phyloP scores from a whole-genome alignment of 2,888 invertebrate species.

The Tethea ocularis region DNA sequence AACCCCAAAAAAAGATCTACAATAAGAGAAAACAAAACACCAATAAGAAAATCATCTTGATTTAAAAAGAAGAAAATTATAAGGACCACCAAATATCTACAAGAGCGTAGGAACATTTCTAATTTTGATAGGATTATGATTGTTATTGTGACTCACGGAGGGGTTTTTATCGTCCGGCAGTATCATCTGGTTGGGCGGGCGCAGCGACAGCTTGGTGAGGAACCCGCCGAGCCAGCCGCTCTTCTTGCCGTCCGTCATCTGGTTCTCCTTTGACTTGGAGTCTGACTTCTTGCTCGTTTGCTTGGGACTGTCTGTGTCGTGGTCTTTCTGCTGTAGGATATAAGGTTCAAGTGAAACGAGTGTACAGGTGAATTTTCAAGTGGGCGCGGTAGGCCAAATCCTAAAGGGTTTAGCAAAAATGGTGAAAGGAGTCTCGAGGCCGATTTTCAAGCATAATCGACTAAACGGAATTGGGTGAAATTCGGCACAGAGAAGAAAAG shows the following conservation, averaged over 20 bases:
- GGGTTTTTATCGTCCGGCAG: slow-evolving; percentile 97
- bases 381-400: too few relatives aligned
- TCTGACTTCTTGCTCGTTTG: slow-evolving; percentile 29
- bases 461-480: too few relatives aligned
- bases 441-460: too few relatives aligned
- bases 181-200: slow-evolving; percentile 97
- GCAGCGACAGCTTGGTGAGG: slow-evolving; percentile 91
- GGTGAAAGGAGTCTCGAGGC: too few relatives aligned
- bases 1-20: neutral
- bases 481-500: too few relatives aligned
- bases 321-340: slow-evolving; percentile 72
- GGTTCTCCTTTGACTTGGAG: slow-evolving; percentile 28
- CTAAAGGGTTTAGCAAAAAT: too few relatives aligned
- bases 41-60: neutral
- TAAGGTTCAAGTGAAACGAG: neutral
- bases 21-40: neutral
- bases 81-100: slow-evolving; percentile 19
- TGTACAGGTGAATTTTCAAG: neutral
- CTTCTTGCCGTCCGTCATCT: slow-evolving; percentile 35
- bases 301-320: slow-evolving; percentile 86
- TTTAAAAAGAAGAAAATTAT: neutral
- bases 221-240: slow-evolving; percentile 94
- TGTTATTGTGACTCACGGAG: slow-evolving; percentile 84
- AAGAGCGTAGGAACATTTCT: slow-evolving; percentile 51
- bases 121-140: slow-evolving; percentile 7